Base-by-base conservation (phyloP, 2,113 vertebrate species). In the Procavia capensis region DNA sequence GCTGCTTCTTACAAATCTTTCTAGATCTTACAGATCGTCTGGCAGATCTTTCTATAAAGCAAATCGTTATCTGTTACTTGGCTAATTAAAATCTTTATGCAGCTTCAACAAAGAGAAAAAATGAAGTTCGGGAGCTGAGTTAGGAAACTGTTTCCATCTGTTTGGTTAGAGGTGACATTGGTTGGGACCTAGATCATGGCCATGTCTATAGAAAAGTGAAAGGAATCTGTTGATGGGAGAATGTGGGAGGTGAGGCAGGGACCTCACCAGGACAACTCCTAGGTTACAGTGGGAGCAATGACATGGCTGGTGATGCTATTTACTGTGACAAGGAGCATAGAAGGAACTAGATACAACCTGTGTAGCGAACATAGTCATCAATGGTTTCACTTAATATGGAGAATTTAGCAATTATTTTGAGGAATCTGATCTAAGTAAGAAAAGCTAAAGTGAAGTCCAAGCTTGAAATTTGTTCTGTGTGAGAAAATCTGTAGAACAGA, bases 51-150 rank as follows among this genome's bases (percentile, higher is more conserved):
- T 87, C 36, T 83, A 90, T 81, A 64, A 95, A 76, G 59, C 43
- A 93, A 95, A 81, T 59, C 25, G 27, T 25, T 93, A 76, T 80
- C 43, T 70, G 47, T 59, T 93, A 75, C 50, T 82, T 5, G 47
- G 59, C 43, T 86, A 93, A 61, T 90, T 93, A 90, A 90, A 74
- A 64, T 85, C 36, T 85, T 90, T 79, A 47, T 82, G 59, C 34
- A 85, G 4, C 17, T 81, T 88, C 31, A 50, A 50, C 8, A 50
- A 50, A 50, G 47, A 50, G 19, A 57, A 57, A 57, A 57, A 57
- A 34, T 19, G 47, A 45, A 57, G 36, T 16, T 11, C n/a, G 29
- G 54, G 72, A 45, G 31, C 36, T 27, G 39, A 76, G 54, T 39
- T 17, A 64, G 31, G 86, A 22, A 47, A 47, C 10, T 31, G 43